phyloP scores from a whole-genome alignment of 2,113 vertebrate species.

The Hippoglossus stenolepis region DNA sequence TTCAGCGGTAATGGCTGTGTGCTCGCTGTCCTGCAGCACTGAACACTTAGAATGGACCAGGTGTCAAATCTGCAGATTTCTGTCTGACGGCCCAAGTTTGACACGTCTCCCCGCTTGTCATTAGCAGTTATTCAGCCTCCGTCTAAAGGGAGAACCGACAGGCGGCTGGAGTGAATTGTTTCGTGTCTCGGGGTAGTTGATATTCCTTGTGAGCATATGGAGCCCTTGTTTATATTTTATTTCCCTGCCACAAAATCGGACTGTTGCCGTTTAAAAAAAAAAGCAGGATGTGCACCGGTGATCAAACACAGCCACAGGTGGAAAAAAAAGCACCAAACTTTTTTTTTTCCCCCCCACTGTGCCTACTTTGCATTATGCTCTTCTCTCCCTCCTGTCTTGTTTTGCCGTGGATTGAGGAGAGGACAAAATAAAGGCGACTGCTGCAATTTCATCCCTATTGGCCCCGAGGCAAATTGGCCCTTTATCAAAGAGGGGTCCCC shows the following conservation, averaged over 20 bases:
- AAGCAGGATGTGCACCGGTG: slow-evolving; percentile 3
- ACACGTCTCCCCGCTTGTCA: slow-evolving; percentile 14
- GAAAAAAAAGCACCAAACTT: slow-evolving; percentile 26
- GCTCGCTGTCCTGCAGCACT: background rate
- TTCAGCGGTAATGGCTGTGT: slow-evolving; percentile 23
- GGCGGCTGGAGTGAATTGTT: background rate
- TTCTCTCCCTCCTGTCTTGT: slow-evolving; percentile 36
- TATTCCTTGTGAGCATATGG: slow-evolving; percentile 24
- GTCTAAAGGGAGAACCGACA: background rate
- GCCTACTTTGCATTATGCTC: slow-evolving; percentile 50
- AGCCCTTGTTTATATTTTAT: slow-evolving; percentile 5
- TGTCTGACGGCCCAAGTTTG: slow-evolving; percentile 7
- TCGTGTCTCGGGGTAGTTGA: slow-evolving; percentile 24
- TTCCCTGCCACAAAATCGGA: slow-evolving; percentile 15
- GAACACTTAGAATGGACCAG: background rate
- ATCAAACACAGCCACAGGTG: background rate
- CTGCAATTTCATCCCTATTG: slow-evolving; percentile 81
- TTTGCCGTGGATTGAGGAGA: slow-evolving; percentile 73
- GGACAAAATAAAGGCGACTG: slow-evolving; percentile 80
- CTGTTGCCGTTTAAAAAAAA: slow-evolving; percentile 19
- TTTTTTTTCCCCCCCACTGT: slow-evolving; percentile 35
- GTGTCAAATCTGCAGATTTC: slow-evolving; percentile 13
- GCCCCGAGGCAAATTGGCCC: slow-evolving; percentile 82
- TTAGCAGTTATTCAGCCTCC: slow-evolving; percentile 12
- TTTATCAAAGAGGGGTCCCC: slow-evolving; percentile 80